phyloP scores from a whole-genome alignment of 1,140 invertebrate species.

The Eupeodes corollae region DNA sequence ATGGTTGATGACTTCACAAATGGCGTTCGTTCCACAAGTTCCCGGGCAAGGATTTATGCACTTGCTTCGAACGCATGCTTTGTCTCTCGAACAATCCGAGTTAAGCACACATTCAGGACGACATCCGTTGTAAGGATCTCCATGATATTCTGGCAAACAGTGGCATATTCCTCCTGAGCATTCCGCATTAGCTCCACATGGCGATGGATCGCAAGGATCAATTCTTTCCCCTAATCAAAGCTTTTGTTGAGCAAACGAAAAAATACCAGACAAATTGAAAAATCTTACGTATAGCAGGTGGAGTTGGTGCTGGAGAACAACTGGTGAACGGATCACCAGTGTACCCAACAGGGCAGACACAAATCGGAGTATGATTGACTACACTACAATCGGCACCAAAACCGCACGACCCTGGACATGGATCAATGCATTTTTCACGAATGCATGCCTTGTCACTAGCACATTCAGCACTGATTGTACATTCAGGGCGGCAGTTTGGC shows the following conservation, averaged over 20 bases:
- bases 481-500: conserved; percentile 72
- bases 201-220: conserved; percentile 63
- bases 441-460: conserved; percentile 65
- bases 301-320: conserved; percentile 43
- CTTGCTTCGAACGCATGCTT: conserved; percentile 69
- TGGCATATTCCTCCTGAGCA: conserved; percentile 69
- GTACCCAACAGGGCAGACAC: conserved; percentile 60
- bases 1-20: conserved; percentile 66
- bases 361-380: conserved; percentile 73
- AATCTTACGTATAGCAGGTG: conserved; percentile 42
- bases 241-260: conserved; percentile 48
- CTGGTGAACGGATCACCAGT: conserved; percentile 75
- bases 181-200: conserved; percentile 67
- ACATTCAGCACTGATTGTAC: conserved; percentile 72
- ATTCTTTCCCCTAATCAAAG: conserved; percentile 56
- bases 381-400: conserved; percentile 71
- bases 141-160: conserved; percentile 66
- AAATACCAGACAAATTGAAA: conserved; percentile 43
- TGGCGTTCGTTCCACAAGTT: conserved; percentile 65
- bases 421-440: conserved; percentile 73
- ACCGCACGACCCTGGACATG: conserved; percentile 72
- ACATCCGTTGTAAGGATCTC: conserved; percentile 72
- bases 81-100: conserved; percentile 60
- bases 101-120: conserved; percentile 74
- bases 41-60: conserved; percentile 67